These are phyloP conservation scores for Aelia acuminata DNA, from an alignment of 2,888 invertebrate species.

Conservation along the genomic window DNA sequence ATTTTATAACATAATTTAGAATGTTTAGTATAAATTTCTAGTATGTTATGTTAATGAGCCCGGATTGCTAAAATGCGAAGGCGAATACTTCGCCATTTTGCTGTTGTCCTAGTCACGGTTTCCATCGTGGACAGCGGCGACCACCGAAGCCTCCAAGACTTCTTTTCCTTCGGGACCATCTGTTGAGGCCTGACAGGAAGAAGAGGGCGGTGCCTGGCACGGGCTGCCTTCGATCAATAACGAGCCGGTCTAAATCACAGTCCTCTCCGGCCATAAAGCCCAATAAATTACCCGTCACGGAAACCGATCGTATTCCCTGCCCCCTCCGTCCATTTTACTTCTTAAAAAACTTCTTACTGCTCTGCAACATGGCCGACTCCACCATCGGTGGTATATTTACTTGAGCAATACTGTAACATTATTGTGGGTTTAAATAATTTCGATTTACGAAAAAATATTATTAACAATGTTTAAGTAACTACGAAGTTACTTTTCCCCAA, in stretches of 20 bases:
- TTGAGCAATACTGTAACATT: too few relatives aligned
- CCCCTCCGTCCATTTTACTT: constrained; percentile 46
- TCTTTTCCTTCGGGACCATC: not conserved
- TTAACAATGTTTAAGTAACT: too few relatives aligned
- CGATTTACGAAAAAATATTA: too few relatives aligned
- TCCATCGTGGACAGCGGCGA: not conserved
- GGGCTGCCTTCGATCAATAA: not conserved
- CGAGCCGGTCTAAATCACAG: constrained; percentile 28
- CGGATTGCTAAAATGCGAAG: too few relatives aligned
- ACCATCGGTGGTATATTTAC: too few relatives aligned
- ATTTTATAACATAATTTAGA: too few relatives aligned
- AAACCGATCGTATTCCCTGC: constrained; percentile 60
- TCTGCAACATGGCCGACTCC: not conserved
- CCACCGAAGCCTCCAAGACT: not conserved
- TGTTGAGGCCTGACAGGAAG: constrained; percentile 16
- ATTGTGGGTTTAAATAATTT: too few relatives aligned
- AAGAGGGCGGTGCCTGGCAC: not conserved
- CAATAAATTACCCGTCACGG: constrained; percentile 64
- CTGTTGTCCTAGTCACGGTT: too few relatives aligned
- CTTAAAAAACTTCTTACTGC: constrained; percentile 23
- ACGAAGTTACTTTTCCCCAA: too few relatives aligned
- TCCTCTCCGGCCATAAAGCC: constrained; percentile 61
- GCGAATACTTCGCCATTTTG: too few relatives aligned
- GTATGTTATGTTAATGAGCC: too few relatives aligned
- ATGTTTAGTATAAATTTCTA: too few relatives aligned